Conservation (phyloP, 2,888 invertebrate genomes). For the Netelia inedita region DNA sequence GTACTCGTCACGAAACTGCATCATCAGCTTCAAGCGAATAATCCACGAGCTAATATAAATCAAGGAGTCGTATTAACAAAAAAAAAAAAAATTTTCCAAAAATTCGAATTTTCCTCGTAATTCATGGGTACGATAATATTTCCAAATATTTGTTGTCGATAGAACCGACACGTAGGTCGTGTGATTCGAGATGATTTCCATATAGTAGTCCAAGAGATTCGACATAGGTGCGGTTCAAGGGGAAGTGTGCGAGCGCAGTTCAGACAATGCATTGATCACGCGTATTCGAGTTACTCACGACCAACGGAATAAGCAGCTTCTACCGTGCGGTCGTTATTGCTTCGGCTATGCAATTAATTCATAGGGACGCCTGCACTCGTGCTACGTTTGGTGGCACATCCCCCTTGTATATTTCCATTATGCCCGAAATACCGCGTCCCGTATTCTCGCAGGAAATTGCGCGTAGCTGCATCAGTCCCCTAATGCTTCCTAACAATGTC, state of each 20-base stretch:
- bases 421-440: slow-evolving; percentile 9
- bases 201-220: not conserved
- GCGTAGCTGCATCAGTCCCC: not conserved
- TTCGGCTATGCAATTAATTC: slow-evolving; percentile 54
- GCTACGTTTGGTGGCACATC: not conserved
- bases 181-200: too few species aligned
- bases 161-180: too few species aligned
- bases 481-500: slow-evolving; percentile 34
- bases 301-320: not conserved
- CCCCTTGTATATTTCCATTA: slow-evolving; percentile 27
- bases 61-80: too few species aligned
- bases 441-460: slow-evolving; percentile 33
- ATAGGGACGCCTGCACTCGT: slow-evolving; percentile 5
- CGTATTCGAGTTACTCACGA: not conserved
- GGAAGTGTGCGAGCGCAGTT: not conserved
- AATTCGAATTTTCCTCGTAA: too few species aligned
- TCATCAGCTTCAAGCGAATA: not conserved
- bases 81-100: too few species aligned
- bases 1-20: too few species aligned
- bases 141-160: too few species aligned
- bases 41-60: too few species aligned
- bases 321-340: slow-evolving; percentile 44
- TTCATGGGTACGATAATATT: too few species aligned
- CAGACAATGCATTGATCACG: not conserved
- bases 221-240: not conserved